Conservation (phyloP, 1,140 invertebrate genomes). For the Drosophila ambigua region DNA sequence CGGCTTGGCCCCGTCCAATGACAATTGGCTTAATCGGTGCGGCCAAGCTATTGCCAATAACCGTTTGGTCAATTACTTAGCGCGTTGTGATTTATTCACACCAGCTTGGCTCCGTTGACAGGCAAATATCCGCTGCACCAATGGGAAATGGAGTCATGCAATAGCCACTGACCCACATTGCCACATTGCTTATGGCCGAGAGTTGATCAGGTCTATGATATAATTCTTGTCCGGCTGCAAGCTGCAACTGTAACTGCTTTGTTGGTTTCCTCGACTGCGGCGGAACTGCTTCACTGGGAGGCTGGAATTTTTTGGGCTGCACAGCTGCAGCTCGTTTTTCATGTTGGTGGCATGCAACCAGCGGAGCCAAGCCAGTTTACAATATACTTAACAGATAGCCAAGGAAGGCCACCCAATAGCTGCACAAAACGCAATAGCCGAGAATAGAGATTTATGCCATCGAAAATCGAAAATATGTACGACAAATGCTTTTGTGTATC, state of each 20-base stretch:
- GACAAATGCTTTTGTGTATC: too few relatives aligned
- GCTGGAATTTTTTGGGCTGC: conserved; percentile 19
- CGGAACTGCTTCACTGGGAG: conserved; percentile 19
- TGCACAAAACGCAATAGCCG: neutral
- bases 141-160: conserved; percentile 46
- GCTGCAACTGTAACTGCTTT: conserved; percentile 52
- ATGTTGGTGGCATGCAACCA: conserved; percentile 22
- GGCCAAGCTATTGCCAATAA: conserved; percentile 67
- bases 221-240: conserved; percentile 57
- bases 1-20: too few relatives aligned
- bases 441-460: conserved; percentile 1
- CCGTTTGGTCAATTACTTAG: conserved; percentile 73
- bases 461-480: conserved; percentile 3
- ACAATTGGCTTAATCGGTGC: conserved; percentile 64
- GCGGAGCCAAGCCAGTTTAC: conserved; percentile 2
- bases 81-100: conserved; percentile 49
- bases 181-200: conserved; percentile 17
- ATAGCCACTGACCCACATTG: conserved; percentile 38
- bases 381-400: conserved; percentile 1
- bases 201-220: conserved; percentile 59
- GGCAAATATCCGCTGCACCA: conserved; percentile 59
- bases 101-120: conserved; percentile 49
- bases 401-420: conserved; percentile 42
- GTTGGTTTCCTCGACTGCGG: conserved; percentile 32
- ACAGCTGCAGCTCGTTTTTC: conserved; percentile 49